These are phyloP conservation scores for Cygnus buccinator DNA, from an alignment of 2,113 vertebrate species.

Conservation along the genomic window DNA sequence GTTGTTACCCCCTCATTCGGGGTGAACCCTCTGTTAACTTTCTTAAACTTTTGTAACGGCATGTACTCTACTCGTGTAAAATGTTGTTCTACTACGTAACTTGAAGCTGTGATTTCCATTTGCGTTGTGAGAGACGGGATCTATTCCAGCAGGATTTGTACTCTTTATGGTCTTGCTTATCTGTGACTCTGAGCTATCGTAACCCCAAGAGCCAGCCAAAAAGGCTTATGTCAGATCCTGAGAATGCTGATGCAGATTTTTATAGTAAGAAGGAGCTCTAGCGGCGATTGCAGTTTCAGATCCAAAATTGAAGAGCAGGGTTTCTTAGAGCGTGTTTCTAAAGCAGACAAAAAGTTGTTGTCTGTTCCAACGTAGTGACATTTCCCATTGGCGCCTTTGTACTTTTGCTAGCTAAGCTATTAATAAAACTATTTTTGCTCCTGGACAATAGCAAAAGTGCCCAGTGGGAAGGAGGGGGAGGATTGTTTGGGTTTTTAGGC, in stretches of 20 bases:
- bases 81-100: conserved; percentile 17
- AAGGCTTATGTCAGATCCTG: neutral
- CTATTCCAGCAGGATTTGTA: neutral
- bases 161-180: conserved; percentile 19
- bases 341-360: neutral
- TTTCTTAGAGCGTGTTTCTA: neutral
- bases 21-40: neutral
- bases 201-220: neutral
- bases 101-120: conserved; percentile 25
- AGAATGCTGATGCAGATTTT: neutral
- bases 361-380: neutral
- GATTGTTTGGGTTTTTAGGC: neutral
- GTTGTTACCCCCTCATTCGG: neutral
- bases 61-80: conserved; percentile 12
- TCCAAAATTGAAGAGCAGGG: neutral
- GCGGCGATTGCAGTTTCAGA: neutral
- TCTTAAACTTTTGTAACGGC: conserved; percentile 53
- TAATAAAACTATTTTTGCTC: conserved; percentile 41
- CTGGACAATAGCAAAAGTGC: conserved; percentile 65
- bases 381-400: neutral
- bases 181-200: neutral
- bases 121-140: neutral
- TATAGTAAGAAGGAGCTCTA: neutral
- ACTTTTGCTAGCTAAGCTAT: conserved; percentile 53
- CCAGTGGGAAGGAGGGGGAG: neutral